These are phyloP conservation scores for Perizoma flavofasciatum DNA, from an alignment of 2,888 invertebrate genomes.

Conservation along the genomic window DNA sequence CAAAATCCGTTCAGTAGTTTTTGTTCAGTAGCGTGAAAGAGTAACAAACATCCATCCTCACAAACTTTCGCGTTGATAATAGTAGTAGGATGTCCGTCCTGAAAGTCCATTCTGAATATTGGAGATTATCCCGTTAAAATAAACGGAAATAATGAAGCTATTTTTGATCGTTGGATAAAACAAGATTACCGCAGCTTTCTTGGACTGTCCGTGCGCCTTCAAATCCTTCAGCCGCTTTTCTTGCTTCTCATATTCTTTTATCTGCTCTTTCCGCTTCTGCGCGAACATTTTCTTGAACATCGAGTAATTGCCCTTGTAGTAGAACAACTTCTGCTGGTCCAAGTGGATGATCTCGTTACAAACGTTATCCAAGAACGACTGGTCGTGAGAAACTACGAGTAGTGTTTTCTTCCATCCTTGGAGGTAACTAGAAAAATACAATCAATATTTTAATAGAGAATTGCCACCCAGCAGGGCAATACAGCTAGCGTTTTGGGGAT, in stretches of 20 bases:
- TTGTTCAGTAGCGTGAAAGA: too few relatives aligned
- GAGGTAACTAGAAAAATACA: constrained; percentile 86
- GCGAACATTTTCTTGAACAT: constrained; percentile 99
- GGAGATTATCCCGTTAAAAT: too few relatives aligned
- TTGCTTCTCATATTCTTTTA: constrained; percentile 99
- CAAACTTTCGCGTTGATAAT: too few relatives aligned
- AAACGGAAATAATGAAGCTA: too few relatives aligned
- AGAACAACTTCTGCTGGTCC: constrained; percentile 96
- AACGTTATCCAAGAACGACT: constrained; percentile 99
- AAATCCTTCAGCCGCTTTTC: constrained; percentile 97
- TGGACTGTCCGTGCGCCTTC: constrained; percentile 97
- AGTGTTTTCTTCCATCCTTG: constrained; percentile 99
- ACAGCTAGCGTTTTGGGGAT: too few relatives aligned
- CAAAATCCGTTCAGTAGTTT: too few relatives aligned
- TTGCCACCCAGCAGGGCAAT: too few relatives aligned
- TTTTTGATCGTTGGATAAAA: not conserved
- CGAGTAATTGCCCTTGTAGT: constrained; percentile 98
- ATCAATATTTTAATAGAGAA: not conserved
- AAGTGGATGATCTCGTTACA: constrained; percentile 99
- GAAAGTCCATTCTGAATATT: too few relatives aligned
- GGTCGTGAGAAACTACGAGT: constrained; percentile 99
- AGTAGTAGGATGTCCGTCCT: too few relatives aligned
- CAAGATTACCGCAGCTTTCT: constrained; percentile 91
- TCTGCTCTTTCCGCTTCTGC: constrained; percentile 97
- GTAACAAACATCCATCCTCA: too few relatives aligned